These are phyloP conservation scores for Belonocnema kinseyi DNA, from an alignment of 1,140 invertebrate species.

Conservation along the genomic window DNA sequence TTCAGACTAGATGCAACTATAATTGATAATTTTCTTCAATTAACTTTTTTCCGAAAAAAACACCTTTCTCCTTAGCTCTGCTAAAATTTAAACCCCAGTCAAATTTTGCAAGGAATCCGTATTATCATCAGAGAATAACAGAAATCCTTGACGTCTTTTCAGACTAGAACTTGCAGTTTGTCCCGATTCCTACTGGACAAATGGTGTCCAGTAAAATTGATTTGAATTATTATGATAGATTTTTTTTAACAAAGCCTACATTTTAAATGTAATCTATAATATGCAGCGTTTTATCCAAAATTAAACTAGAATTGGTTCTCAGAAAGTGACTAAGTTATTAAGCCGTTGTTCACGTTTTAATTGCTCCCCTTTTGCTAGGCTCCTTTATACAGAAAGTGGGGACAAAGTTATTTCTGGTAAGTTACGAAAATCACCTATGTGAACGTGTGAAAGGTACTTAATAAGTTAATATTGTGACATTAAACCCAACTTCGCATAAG, in stretches of 20 bases:
- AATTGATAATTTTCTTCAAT: too few relatives aligned
- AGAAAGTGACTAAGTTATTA: slow-evolving; percentile 64
- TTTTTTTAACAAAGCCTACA: too few relatives aligned
- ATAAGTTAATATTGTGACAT: slow-evolving; percentile 26
- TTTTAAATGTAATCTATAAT: not conserved
- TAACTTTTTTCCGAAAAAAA: too few relatives aligned
- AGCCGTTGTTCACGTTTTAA: slow-evolving; percentile 67
- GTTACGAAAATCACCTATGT: slow-evolving; percentile 16
- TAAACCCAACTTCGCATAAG: slow-evolving; percentile 14
- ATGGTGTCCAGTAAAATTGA: not conserved
- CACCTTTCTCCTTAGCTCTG: too few relatives aligned
- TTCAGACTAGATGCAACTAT: too few relatives aligned
- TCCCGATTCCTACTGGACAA: too few relatives aligned
- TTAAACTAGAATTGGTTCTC: slow-evolving; percentile 60
- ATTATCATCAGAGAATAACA: too few relatives aligned
- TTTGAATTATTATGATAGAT: not conserved
- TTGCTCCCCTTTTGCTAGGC: slow-evolving; percentile 51
- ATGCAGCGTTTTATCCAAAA: slow-evolving; percentile 35
- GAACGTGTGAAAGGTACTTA: slow-evolving; percentile 1
- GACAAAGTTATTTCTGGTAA: slow-evolving; percentile 46
- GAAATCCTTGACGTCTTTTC: too few relatives aligned
- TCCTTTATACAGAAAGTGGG: not conserved
- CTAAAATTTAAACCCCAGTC: too few relatives aligned
- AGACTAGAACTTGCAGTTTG: too few relatives aligned
- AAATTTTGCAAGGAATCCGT: too few relatives aligned